Percentiles rank a stretch among this genome's conserved stretches.
Conservation (phyloP, 2,113 vertebrate genomes). For the Arizona elegans region DNA sequence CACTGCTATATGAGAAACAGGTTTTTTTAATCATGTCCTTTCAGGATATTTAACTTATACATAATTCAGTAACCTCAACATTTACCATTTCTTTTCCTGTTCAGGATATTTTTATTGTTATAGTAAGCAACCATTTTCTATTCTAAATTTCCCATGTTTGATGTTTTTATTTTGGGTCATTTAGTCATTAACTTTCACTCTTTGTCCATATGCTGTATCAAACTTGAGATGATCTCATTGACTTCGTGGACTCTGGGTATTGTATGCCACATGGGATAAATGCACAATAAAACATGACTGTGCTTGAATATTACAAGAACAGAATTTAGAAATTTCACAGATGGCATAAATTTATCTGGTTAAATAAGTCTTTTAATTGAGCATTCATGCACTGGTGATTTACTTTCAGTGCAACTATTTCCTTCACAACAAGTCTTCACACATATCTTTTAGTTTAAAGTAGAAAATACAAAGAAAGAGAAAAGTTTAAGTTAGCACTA, state of each 20-base stretch:
- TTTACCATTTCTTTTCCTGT: slow-evolving; percentile 2
- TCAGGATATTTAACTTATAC: slow-evolving; percentile 1
- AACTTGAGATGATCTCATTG: slow-evolving; percentile 1
- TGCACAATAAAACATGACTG: neutral
- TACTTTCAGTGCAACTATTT: neutral
- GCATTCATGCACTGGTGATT: neutral
- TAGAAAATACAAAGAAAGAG: neutral
- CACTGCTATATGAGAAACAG: neutral
- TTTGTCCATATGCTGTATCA: neutral
- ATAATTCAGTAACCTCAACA: slow-evolving; percentile 18
- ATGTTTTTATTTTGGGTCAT: slow-evolving; percentile 16
- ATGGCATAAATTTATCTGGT: neutral
- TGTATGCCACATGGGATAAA: neutral
- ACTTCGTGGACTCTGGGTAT: slow-evolving; percentile 11
- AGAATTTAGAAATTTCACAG: neutral
- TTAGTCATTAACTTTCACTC: slow-evolving; percentile 5
- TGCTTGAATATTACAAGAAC: neutral
- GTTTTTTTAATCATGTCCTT: slow-evolving; percentile 6
- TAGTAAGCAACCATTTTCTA: neutral
- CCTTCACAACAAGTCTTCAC: neutral
- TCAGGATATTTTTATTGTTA: slow-evolving; percentile 7
- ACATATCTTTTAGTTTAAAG: neutral
- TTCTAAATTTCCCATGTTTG: slow-evolving; percentile 7
- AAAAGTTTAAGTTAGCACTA: neutral
- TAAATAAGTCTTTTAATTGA: neutral